Conservation (phyloP, 2,797 vertebrate species). For the Phrynocephalus forsythii region DNA sequence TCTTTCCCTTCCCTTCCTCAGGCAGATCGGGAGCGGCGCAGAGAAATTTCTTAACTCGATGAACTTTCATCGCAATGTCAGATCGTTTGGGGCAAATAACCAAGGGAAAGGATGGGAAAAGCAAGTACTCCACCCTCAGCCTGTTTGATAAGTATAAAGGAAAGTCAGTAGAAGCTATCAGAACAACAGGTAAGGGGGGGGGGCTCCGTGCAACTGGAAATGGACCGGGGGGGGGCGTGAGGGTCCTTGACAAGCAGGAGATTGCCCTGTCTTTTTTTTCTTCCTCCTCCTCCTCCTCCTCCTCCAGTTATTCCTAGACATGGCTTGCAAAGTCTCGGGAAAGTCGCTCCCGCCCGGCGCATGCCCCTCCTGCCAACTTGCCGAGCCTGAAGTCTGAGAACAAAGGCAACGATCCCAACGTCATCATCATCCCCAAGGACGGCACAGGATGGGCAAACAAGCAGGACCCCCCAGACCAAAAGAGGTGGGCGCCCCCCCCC, state of each 20-base stretch:
- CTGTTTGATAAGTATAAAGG: slow-evolving; percentile 99
- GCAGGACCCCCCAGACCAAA: slow-evolving; percentile 99
- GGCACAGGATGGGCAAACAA: slow-evolving; percentile 99
- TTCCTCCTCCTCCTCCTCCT: neutral
- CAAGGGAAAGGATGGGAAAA: slow-evolving; percentile 99
- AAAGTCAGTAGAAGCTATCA: slow-evolving; percentile 98
- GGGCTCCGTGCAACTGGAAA: too few species aligned
- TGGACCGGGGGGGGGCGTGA: neutral
- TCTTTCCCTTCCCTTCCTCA: slow-evolving; percentile 50
- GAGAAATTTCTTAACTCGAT: slow-evolving; percentile 99
- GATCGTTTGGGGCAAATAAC: slow-evolving; percentile 99
- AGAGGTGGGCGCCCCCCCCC: slow-evolving; percentile 84
- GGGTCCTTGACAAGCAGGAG: too few species aligned
- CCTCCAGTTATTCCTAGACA: slow-evolving; percentile 93
- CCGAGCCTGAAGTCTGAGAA: slow-evolving; percentile 99
- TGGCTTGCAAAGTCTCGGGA: slow-evolving; percentile 99
- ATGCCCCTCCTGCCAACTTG: slow-evolving; percentile 99
- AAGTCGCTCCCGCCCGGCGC: slow-evolving; percentile 99
- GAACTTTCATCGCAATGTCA: slow-evolving; percentile 99
- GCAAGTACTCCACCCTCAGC: slow-evolving; percentile 99
- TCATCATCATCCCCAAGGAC: slow-evolving; percentile 99
- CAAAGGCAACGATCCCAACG: slow-evolving; percentile 99
- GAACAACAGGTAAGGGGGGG: slow-evolving; percentile 90
- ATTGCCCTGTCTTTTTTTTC: neutral
- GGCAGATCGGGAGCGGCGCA: slow-evolving; percentile 94